Base-by-base conservation (phyloP, 2,797 vertebrate genomes). In the Catostomus latipinnis region DNA sequence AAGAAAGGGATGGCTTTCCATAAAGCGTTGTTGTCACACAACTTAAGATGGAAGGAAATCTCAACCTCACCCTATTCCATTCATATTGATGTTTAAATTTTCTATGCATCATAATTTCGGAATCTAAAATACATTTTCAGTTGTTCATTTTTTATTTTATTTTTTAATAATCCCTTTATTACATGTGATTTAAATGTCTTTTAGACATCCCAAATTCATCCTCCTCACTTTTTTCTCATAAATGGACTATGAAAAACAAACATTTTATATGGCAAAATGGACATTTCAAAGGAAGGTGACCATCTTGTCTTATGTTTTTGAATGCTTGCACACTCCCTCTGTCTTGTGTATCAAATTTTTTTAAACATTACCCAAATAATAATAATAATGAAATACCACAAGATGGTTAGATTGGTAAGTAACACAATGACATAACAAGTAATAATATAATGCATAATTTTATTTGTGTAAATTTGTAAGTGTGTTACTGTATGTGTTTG, bases 321-420 rank as follows among this genome's bases (percentile, higher is more conserved):
- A 82, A 82, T 74, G 79, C 72, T 83, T 83, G 89, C 89, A 91
- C 88, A 92, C 87, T 43, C 89, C 90, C 90, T 88, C 83, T 91
- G 91, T 92, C 91, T 85, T 90, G 87, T 91, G 65, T 82, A 84
- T 91, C 89, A 88, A 87, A 88, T 91, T 89, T 91, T 88, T 91
- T 90, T 88, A 92, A 92, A 90, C 91, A 91, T 91, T 92, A 91
- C 86, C 87, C 90, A 91, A 85, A 89, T 90, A 91, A 92, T 92
- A 91, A 92, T 92, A 90, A 90, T 92, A 92, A 92, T 93, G 90
- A 92, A 90, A 93, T 91, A 90, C 92, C 93, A 89, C 90, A 93
- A 60, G 76, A 92, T 91, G 88, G 90, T 92, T 92, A 89, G 90
- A 91, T 92, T 89, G 93, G 94, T 94, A 91, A 94, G 94, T 94